These are phyloP conservation scores for Rissa tridactyla DNA, from an alignment of 2,113 vertebrate genomes.

Conservation along the genomic window DNA sequence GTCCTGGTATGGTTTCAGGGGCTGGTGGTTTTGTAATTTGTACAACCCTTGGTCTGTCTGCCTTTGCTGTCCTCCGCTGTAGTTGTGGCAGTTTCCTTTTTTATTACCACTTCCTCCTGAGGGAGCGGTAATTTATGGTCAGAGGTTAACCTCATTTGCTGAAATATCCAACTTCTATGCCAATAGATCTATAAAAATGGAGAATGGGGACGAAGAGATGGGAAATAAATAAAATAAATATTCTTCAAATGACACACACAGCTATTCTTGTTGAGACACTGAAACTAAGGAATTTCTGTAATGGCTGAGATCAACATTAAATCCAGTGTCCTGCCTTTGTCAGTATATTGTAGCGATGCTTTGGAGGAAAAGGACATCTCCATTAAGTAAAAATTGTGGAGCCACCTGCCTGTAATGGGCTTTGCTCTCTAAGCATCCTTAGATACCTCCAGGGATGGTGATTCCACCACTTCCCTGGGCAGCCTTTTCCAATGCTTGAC, in stretches of 20 bases:
- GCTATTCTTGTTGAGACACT: background rate
- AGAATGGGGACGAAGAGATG: background rate
- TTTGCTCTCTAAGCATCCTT: background rate
- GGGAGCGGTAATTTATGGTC: conserved; percentile 51
- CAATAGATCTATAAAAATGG: conserved; percentile 27
- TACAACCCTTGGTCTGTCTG: background rate
- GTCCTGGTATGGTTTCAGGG: background rate
- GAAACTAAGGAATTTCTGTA: background rate
- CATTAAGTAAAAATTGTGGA: background rate
- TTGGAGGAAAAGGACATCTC: background rate
- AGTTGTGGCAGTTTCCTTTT: conserved; percentile 31
- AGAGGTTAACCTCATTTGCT: conserved; percentile 63
- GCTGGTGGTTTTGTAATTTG: conserved; percentile 48
- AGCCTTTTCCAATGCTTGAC: too few relatives aligned
- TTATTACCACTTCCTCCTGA: conserved; percentile 34
- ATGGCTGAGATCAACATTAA: background rate
- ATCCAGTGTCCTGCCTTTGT: background rate
- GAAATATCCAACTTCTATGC: conserved; percentile 1
- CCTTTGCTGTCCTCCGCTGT: background rate
- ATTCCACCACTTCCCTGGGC: too few relatives aligned
- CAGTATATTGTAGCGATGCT: background rate
- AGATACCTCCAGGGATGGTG: too few relatives aligned
- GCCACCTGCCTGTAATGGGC: background rate
- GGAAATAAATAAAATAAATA: conserved; percentile 24
- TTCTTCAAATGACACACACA: background rate